These are phyloP conservation scores for Schizothorax lantsangensis DNA, from an alignment of 2,797 vertebrate species.

Conservation along the genomic window DNA sequence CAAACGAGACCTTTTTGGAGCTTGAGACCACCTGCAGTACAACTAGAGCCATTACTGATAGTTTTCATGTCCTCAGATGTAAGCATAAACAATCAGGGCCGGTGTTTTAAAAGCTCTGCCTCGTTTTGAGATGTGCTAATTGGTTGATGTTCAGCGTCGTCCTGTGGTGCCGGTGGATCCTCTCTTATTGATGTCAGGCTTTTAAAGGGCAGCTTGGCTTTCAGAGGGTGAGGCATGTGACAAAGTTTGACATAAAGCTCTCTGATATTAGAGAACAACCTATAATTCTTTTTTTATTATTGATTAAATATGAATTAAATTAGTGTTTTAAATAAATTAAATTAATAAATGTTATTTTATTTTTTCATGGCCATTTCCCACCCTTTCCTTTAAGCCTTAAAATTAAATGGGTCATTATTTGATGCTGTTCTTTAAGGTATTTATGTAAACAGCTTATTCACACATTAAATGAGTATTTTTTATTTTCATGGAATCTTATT, in stretches of 20 bases:
- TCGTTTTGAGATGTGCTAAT: slow-evolving; percentile 20
- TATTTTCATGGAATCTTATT: neutral
- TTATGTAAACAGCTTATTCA: neutral
- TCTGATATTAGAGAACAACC: neutral
- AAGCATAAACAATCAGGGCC: neutral
- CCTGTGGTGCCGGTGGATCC: slow-evolving; percentile 8
- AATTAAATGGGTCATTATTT: neutral
- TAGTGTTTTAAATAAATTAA: neutral
- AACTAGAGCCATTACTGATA: slow-evolving; percentile 6
- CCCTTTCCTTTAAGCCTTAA: neutral
- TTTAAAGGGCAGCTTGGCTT: slow-evolving; percentile 13
- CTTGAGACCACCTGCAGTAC: slow-evolving; percentile 10
- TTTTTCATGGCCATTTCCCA: neutral
- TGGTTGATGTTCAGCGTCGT: neutral
- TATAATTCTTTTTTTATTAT: neutral
- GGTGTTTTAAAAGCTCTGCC: slow-evolving; percentile 1
- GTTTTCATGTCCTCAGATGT: neutral
- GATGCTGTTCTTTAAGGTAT: neutral
- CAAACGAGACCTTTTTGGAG: neutral
- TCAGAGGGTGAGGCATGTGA: neutral
- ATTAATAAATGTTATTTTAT: neutral
- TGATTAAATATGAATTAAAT: neutral
- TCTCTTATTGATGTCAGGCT: slow-evolving; percentile 42
- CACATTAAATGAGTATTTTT: neutral
- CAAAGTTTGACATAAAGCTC: neutral